Percentiles rank a stretch among this genome's conserved stretches.
phyloP scores from a whole-genome alignment of 2,113 vertebrate genomes.

The Pseudolaguvia tuberculata region DNA sequence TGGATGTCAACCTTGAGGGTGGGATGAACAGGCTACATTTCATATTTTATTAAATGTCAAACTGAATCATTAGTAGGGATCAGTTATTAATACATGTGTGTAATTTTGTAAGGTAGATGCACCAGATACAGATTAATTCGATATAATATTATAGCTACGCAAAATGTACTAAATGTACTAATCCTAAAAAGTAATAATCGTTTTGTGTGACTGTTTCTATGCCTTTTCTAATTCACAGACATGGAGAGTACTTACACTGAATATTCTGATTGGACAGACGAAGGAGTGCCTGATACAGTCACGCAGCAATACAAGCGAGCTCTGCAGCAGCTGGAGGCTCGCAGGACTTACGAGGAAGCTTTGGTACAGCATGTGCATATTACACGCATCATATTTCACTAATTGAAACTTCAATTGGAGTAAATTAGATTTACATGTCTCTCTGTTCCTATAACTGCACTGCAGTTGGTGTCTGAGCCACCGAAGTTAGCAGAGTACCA shows the following conservation, averaged over 20 bases:
- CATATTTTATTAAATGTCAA: too few species aligned
- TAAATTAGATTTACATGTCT: too few species aligned
- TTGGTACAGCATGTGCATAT: conserved; percentile 68
- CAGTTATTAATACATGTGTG: background rate
- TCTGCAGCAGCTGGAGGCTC: conserved; percentile 79
- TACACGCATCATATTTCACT: background rate
- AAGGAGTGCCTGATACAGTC: conserved; percentile 70
- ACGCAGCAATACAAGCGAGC: conserved; percentile 80
- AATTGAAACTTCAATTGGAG: background rate
- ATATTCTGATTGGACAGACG: conserved; percentile 90
- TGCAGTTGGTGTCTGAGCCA: conserved; percentile 82
- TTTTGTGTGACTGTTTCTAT: background rate
- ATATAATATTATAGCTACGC: too few species aligned
- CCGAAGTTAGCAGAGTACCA: conserved; percentile 91
- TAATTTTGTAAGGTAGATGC: background rate
- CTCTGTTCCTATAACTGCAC: background rate
- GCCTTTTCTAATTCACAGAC: conserved; percentile 62
- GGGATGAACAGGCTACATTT: too few species aligned
- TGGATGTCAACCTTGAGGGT: too few species aligned
- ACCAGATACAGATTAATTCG: too few species aligned
- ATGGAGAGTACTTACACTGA: conserved; percentile 89
- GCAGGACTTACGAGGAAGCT: conserved; percentile 80
- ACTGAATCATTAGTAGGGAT: background rate
- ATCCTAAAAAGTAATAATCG: too few species aligned
- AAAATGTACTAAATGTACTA: too few species aligned